phyloP scores from a whole-genome alignment of 1,140 invertebrate species.

The Dermatophagoides farinae region DNA sequence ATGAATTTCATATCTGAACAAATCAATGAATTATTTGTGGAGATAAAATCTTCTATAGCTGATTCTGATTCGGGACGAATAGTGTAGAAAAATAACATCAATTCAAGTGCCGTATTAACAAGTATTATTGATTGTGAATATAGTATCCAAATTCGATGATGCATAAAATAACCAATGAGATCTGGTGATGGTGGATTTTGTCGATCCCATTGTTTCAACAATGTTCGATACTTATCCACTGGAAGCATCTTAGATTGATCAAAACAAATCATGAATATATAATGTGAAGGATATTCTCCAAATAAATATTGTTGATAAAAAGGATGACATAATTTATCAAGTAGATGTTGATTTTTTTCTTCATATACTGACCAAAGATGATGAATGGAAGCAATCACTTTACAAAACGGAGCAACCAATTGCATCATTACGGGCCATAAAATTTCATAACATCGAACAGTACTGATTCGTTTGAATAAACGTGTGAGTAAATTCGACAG shows the following conservation, averaged over 20 bases:
- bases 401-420: background rate
- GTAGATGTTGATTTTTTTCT: background rate
- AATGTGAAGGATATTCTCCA: background rate
- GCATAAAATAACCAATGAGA: background rate
- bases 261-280: background rate
- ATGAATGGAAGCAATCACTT: background rate
- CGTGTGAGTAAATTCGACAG: background rate
- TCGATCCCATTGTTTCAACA: background rate
- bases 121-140: background rate
- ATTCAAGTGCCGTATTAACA: background rate
- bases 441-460: background rate
- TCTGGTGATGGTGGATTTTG: background rate
- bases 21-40: background rate
- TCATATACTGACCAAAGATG: background rate
- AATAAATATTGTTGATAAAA: conserved; percentile 2
- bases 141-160: background rate
- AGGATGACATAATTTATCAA: background rate
- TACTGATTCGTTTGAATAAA: conserved; percentile 1
- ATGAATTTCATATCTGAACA: background rate
- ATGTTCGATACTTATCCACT: background rate
- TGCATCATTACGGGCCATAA: background rate
- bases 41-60: background rate
- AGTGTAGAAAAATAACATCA: background rate
- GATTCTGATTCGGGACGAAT: background rate
- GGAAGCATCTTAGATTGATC: background rate